Base-by-base conservation (phyloP, 2,888 invertebrate genomes). In the Mystacides longicornis region DNA sequence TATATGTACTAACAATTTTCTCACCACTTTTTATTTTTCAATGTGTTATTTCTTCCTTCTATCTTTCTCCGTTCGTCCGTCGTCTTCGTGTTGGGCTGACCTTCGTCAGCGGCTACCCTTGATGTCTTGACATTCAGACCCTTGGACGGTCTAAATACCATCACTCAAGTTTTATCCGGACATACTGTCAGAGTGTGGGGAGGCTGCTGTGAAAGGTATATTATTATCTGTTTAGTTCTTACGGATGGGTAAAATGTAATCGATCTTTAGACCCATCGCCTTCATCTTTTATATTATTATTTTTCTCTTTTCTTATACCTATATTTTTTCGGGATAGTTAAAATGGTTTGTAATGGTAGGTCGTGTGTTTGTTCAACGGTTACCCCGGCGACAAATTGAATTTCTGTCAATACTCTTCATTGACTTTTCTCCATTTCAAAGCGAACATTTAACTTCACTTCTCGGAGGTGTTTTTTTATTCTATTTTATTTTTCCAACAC, bases 61-160 rank as follows among this genome's bases (percentile, higher is more conserved):
- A 11, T 27, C 11, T 27, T 27, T 11, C 27, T 27, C 27, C 27
- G 11, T 27, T 27, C 27, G 27, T 37, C 37, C 16, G 3, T 3
- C 4, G 4, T 37, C 37, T n/a, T n/a, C n/a, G n/a, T n/a, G n/a
- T n/a, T n/a, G n/a, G n/a, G n/a, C n/a, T 46, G 19, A 46, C 46
- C 46, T 46, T 46, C 46, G 46, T 46, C 46, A 46, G 46, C 4
- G 5, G 4, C 46, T 46, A 19, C 46, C 46, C 46, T 46, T 21
- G 46, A 46, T 19, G 46, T 46, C 46, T 46, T 46, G 46, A 46
- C 46, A 19, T 46, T 21, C 46, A 21, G 20, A 19, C 46, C 21
- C 46, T 21, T 18, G 2, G 21, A 46, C 20, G 46, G 20, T 46
- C 3, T 14, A 46, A 21, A 19, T 21, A 19, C 46, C 46, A 46